Percentiles rank a stretch among this genome's conserved stretches.
Conservation (phyloP, 1,140 invertebrate species). For the Battus philenor region DNA sequence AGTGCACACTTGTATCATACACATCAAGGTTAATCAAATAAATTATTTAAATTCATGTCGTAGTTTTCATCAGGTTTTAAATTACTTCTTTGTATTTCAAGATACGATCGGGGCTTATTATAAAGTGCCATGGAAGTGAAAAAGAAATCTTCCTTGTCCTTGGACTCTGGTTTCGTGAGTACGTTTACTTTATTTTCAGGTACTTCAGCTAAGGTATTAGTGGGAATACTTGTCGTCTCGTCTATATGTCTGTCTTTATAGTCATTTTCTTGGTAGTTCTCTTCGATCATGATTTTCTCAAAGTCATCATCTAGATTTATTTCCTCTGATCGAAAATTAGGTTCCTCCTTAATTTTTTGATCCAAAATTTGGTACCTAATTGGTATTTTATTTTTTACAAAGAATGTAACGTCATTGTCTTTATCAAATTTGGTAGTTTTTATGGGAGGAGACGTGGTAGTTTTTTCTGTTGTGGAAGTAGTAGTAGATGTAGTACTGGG, state of each 20-base stretch:
- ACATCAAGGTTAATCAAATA: not conserved
- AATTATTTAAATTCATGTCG: constrained; percentile 7
- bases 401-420: not conserved
- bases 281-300: constrained; percentile 13
- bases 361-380: not conserved
- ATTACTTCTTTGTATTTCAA: constrained; percentile 48
- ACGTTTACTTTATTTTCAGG: not conserved
- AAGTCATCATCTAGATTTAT: constrained; percentile 13
- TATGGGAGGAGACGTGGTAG: not conserved
- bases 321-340: constrained; percentile 7
- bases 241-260: not conserved
- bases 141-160: constrained; percentile 6
- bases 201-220: not conserved
- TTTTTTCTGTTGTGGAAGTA: not conserved
- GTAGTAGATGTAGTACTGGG: not conserved
- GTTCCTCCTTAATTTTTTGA: constrained; percentile 9
- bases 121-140: constrained; percentile 38
- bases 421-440: not conserved
- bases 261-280: constrained; percentile 9
- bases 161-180: not conserved
- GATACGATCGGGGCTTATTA: constrained; percentile 36
- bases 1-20: no score
- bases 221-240: not conserved
- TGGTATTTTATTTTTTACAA: not conserved
- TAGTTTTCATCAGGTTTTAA: constrained; percentile 37